Conservation (phyloP, 2,113 vertebrate species). For the Poeciliopsis turrubarensis region DNA sequence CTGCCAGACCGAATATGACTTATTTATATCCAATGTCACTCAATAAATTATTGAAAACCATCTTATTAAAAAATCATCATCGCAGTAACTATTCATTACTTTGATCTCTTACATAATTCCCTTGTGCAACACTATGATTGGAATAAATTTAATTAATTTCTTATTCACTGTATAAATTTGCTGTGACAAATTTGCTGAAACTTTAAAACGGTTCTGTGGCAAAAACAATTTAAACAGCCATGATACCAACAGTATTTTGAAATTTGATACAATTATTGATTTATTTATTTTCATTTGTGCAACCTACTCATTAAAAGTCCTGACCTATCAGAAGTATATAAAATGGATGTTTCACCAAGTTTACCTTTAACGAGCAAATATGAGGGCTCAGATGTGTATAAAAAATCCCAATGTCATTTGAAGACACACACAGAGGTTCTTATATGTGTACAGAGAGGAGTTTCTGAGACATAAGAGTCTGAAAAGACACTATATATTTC, state of each 20-base stretch:
- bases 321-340: too few species aligned
- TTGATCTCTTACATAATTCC: background rate
- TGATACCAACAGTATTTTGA: background rate
- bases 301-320: too few species aligned
- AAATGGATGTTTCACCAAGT: too few species aligned
- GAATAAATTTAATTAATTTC: background rate
- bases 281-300: background rate
- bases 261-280: background rate
- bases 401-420: too few species aligned
- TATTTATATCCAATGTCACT: background rate
- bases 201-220: background rate
- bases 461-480: too few species aligned
- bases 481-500: too few species aligned
- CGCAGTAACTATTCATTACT: background rate
- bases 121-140: background rate
- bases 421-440: too few species aligned
- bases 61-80: background rate
- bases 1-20: background rate
- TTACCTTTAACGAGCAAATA: too few species aligned
- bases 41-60: background rate
- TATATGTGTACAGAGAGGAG: too few species aligned
- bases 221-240: background rate
- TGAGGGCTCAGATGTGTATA: too few species aligned
- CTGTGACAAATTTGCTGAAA: background rate
- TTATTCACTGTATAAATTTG: background rate